Conservation (phyloP, 2,797 vertebrate species). For the Mormyrus hasselquistii region DNA sequence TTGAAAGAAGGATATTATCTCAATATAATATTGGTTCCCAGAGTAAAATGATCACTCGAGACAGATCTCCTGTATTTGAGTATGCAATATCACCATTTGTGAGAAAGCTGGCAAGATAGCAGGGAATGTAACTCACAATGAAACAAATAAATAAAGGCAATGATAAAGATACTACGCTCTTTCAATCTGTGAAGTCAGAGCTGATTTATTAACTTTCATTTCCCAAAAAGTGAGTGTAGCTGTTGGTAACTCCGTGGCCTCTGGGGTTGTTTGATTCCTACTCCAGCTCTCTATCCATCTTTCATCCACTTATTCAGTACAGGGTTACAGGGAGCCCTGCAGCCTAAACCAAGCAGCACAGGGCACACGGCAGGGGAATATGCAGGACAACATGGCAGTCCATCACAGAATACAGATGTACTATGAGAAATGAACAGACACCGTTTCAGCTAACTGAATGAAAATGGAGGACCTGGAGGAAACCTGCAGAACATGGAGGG, state of each 20-base stretch:
- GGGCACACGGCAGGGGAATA: neutral
- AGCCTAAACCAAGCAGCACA: neutral
- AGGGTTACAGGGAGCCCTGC: neutral
- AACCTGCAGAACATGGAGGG: neutral
- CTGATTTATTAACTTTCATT: conserved; percentile 4
- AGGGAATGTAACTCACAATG: neutral
- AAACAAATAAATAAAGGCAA: neutral
- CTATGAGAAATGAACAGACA: neutral
- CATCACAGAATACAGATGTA: neutral
- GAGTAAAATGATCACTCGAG: neutral
- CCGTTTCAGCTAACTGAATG: neutral
- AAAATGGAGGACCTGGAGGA: neutral
- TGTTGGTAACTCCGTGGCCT: neutral
- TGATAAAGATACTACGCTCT: neutral
- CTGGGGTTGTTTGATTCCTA: neutral
- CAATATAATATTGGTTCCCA: neutral
- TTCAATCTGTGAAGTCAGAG: neutral
- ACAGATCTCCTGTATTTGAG: neutral
- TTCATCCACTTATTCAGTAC: neutral
- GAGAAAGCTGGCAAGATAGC: neutral
- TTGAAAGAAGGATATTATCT: neutral
- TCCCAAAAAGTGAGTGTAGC: neutral
- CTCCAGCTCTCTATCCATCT: neutral
- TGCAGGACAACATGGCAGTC: neutral
- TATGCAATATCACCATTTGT: neutral